Evolutionary conservation across 2,888 invertebrate genomes (phyloP), one percentile per base, ranked within the genome.

Genomic region (Fragum fragum): DNA sequence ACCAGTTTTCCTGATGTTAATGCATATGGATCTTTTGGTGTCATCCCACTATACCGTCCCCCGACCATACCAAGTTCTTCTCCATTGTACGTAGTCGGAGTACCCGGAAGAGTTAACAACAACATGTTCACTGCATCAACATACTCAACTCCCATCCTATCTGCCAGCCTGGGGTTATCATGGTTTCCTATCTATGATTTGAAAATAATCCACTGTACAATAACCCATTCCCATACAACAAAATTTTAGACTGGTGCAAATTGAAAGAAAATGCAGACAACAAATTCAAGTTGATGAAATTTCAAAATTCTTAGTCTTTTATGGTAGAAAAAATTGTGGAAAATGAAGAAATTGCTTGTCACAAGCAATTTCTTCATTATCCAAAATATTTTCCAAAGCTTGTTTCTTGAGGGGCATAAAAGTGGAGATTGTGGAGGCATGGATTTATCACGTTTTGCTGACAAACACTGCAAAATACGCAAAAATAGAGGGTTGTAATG

Each of bases 61-160:
- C 97, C 96, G 0, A 95, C 95, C 97, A 98, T 97, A 21, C 97
- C 98, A 70, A 98, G 96, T 95, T 98, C 98, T 93, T 98, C 97
- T 0, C 98, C 98, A 88, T 97, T 97, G 92, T 98, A 98, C 0
- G 97, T 97, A 1, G 98, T 96, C 0, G 97, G 97, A 11, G 97
- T 96, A 63, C 98, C 98, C 1, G 98, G 98, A 73, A 98, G 95
- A 21, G 98, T 93, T 92, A 97, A 95, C 23, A 96, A 95, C 73
- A 99, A 93, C 97, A 98, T 97, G 92, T 97, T 97, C 91, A 98
- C 96, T n/a, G 96, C 96, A 28, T 96, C 96, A 47, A 96, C 96
- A 88, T 97, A 95, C 76, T 96, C 95, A 0, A 93, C 71, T 0
- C 97, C 97, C 83, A 96, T 96, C 86, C 97, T 96, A 32, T 84